Conservation (phyloP, 1,140 invertebrate species). For the Apis dorsata region DNA sequence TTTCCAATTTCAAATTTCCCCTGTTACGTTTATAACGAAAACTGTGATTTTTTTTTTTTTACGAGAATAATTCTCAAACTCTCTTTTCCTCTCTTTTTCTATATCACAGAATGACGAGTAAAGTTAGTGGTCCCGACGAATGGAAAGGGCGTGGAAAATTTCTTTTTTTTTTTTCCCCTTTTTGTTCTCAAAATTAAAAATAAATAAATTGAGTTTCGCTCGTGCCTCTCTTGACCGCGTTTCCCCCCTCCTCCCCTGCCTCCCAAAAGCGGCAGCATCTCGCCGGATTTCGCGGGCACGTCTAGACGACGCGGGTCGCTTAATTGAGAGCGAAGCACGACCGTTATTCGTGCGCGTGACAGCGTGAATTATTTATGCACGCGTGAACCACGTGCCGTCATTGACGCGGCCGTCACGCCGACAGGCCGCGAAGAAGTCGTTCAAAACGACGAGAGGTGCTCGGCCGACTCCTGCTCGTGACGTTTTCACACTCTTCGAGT, state of each 20-base stretch:
- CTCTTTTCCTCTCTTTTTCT: too few relatives aligned
- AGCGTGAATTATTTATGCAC: slow-evolving; percentile 66
- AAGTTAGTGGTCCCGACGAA: too few relatives aligned
- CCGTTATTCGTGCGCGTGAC: slow-evolving; percentile 47
- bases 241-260: not conserved
- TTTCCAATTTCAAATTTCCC: too few relatives aligned
- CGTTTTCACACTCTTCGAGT: slow-evolving; percentile 46
- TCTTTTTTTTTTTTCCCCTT: too few relatives aligned
- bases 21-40: too few relatives aligned
- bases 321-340: slow-evolving; percentile 54
- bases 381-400: slow-evolving; percentile 45
- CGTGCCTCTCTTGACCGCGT: not conserved
- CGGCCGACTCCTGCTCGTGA: slow-evolving; percentile 36
- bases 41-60: too few relatives aligned
- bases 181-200: too few relatives aligned
- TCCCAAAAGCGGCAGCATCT: not conserved
- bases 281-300: not conserved
- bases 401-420: slow-evolving; percentile 46
- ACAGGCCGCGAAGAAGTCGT: slow-evolving; percentile 39
- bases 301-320: slow-evolving; percentile 56
- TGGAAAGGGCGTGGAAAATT: too few relatives aligned
- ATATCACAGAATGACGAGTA: too few relatives aligned
- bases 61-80: too few relatives aligned
- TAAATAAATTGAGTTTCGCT: too few relatives aligned
- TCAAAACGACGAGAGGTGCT: slow-evolving; percentile 45